phyloP scores from a whole-genome alignment of 2,113 vertebrate species.

The Aegotheles bennettii region DNA sequence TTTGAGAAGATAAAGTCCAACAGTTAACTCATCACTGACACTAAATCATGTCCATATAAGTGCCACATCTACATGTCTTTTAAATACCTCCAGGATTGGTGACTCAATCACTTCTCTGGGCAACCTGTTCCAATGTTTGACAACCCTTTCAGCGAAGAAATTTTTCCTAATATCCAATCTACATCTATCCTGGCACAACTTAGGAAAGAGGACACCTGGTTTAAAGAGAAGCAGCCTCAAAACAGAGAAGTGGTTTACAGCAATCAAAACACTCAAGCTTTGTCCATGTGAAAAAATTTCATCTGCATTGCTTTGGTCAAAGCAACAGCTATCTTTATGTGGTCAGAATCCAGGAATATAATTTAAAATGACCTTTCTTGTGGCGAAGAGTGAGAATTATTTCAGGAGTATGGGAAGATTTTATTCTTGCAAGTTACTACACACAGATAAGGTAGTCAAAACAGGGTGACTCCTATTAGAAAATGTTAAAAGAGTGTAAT shows the following conservation, averaged over 20 bases:
- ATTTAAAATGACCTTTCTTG: background rate
- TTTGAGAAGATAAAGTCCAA: rapidly evolving
- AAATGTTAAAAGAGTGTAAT: background rate
- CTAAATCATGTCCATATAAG: background rate
- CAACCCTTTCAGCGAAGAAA: background rate
- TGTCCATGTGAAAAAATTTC: background rate
- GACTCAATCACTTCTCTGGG: background rate
- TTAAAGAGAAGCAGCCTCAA: background rate
- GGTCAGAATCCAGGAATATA: background rate
- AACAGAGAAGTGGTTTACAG: background rate
- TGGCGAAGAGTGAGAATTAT: background rate
- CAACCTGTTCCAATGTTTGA: background rate
- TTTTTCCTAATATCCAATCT: background rate
- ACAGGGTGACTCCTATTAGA: background rate
- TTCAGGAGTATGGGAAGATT: background rate
- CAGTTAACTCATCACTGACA: background rate
- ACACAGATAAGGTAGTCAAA: background rate
- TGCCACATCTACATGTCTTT: background rate
- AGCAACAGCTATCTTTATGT: background rate
- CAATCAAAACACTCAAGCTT: background rate
- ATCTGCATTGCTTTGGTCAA: background rate
- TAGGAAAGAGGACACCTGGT: background rate
- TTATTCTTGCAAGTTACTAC: background rate
- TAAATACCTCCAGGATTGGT: background rate
- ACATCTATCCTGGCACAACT: background rate